Base-by-base conservation (phyloP, 2,888 invertebrate species). In the Tetragnatha montana region DNA sequence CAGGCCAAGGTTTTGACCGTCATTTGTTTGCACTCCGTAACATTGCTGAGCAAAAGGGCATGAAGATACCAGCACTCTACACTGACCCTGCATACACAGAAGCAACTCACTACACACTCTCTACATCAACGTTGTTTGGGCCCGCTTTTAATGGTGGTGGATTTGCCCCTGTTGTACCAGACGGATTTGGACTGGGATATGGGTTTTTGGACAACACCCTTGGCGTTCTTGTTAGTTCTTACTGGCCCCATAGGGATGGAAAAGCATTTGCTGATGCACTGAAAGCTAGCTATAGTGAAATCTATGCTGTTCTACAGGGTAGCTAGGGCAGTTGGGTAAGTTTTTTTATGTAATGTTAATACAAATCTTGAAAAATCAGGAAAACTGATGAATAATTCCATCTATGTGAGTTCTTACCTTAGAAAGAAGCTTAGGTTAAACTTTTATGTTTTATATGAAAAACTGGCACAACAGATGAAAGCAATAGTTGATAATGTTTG, bases 161-260 rank as follows among this genome's bases (percentile, higher is more conserved):
- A 0, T 99, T 99, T 94, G 99, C 98, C 0, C 98, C 99, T 0
- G 98, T 98, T 8, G 96, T 96, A 0, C 94, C 95, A 82, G 96
- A 99, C 94, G 99, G 99, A 7, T 96, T 96, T 93, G 99, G 99
- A 73, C 96, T 99, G 92, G 98, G 96, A 95, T 99, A 95, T 95
- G 96, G 96, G 85, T 97, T 98, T 69, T 96, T 96, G 92, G 96
- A 97, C 50, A 95, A 96, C 91, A 95, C 95, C 92, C 94, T 98
- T 51, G 98, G 98, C 17, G 96, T 96, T 74, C 95, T 97, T 79
- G 96, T 97, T 10, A 96, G 97, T 0, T 96, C 96, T 91, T 98
- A 98, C 93, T 95, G 95, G 91, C 94, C 95, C 0, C 95, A 96
- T 92, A 95, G 95, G 84, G 95, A 96, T 93, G 97, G 96, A 84